Percentiles rank a stretch among this genome's conserved stretches.
Evolutionary conservation across 2,113 vertebrate genomes (phyloP).

Genomic region (Syrmaticus mikado): DNA sequence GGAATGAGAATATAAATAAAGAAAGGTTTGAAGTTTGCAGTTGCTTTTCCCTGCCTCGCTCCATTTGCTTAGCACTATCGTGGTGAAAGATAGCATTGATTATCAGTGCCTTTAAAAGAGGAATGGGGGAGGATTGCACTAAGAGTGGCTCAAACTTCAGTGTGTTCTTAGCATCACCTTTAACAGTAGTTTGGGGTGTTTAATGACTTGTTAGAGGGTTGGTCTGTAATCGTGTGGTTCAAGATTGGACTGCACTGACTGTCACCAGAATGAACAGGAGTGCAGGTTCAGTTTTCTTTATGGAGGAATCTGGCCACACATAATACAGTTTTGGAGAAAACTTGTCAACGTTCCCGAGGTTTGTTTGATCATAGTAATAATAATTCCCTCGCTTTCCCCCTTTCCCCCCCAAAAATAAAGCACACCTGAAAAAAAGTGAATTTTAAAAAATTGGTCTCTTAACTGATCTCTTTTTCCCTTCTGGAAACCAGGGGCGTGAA

Average conservation of each 20-base stretch:
- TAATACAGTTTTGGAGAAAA: neutral
- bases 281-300: neutral
- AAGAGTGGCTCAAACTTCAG: neutral
- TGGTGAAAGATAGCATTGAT: neutral
- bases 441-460: neutral
- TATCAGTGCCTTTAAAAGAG: neutral
- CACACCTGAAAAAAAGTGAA: neutral
- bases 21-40: neutral
- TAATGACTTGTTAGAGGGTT: neutral
- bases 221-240: neutral
- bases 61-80: neutral
- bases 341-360: neutral
- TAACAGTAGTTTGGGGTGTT: neutral
- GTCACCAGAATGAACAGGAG: neutral
- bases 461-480: neutral
- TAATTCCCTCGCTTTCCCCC: neutral
- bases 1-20: neutral
- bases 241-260: fast-evolving
- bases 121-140: neutral
- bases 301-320: fast-evolving
- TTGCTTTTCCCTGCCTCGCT: neutral
- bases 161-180: neutral
- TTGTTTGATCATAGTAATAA: neutral
- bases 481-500: neutral
- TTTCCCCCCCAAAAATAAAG: neutral